A percentile compares a stretch with the other conserved stretches of the same genome.
phyloP scores from a whole-genome alignment of 2,797 vertebrate species.

The Naso thynnoides region DNA sequence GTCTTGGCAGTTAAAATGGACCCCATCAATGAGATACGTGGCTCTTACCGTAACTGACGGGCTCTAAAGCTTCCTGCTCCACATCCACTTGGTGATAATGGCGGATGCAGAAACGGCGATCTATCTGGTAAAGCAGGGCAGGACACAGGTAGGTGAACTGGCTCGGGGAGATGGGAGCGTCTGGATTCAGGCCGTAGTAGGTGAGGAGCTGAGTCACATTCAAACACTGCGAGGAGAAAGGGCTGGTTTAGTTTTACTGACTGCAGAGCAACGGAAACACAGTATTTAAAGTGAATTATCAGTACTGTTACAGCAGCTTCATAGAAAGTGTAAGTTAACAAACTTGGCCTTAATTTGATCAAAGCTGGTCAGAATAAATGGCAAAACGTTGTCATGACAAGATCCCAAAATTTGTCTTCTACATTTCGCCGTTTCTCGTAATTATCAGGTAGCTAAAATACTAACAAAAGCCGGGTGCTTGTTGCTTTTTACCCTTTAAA shows the following conservation, averaged over 20 bases:
- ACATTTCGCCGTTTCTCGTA: too few species aligned
- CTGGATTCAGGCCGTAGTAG: constrained; percentile 89
- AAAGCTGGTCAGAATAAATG: not conserved
- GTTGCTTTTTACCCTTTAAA: not conserved
- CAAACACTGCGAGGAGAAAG: constrained; percentile 87
- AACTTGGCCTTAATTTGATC: not conserved
- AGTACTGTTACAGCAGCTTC: too few species aligned
- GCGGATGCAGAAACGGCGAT: constrained; percentile 93
- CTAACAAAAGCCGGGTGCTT: not conserved
- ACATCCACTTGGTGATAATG: constrained; percentile 90
- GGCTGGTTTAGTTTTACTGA: too few species aligned
- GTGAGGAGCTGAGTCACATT: constrained; percentile 93
- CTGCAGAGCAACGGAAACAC: too few species aligned
- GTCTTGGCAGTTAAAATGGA: constrained; percentile 4
- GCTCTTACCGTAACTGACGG: constrained; percentile 77
- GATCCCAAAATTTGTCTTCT: too few species aligned
- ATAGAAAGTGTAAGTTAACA: too few species aligned
- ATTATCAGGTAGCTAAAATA: not conserved
- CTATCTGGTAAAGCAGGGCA: constrained; percentile 97
- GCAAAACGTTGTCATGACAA: not conserved
- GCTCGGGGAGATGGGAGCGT: constrained; percentile 89
- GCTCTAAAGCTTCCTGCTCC: constrained; percentile 82
- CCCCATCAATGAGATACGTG: not conserved
- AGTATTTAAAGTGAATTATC: too few species aligned
- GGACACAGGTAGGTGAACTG: constrained; percentile 95